These are phyloP conservation scores for Cochlearius cochlearius DNA, from an alignment of 2,113 vertebrate genomes.

Conservation along the genomic window DNA sequence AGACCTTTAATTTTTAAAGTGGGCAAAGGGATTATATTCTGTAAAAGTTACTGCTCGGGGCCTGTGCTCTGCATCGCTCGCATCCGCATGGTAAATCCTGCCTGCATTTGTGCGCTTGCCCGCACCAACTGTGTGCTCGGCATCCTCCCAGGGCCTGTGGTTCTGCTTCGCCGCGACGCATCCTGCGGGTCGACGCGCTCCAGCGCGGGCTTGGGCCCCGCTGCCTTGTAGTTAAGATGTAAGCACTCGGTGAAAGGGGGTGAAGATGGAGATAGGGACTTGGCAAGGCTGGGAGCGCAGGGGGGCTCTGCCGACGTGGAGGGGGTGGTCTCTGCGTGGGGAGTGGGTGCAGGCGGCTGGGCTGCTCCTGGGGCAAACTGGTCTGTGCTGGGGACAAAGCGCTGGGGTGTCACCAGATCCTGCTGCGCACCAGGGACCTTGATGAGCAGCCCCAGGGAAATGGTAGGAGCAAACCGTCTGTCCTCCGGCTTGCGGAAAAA, in stretches of 20 bases:
- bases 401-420: background rate
- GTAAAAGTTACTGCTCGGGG: background rate
- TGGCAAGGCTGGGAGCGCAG: background rate
- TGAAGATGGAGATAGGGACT: background rate
- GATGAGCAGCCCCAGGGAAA: background rate
- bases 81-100: background rate
- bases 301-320: rapidly evolving
- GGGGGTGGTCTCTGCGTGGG: background rate
- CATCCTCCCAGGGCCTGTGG: background rate
- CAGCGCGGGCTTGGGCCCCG: background rate
- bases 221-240: background rate
- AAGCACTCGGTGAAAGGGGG: background rate
- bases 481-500: background rate
- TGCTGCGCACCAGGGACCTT: background rate
- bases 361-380: background rate
- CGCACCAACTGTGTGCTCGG: background rate
- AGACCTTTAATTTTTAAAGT: background rate
- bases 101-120: background rate
- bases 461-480: background rate
- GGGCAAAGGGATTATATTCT: background rate
- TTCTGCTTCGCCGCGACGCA: background rate
- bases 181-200: rapidly evolving
- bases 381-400: background rate
- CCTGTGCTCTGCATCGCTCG: background rate
- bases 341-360: no score